Base-by-base conservation (phyloP, 2,888 invertebrate species). In the Iphiclides podalirius region DNA sequence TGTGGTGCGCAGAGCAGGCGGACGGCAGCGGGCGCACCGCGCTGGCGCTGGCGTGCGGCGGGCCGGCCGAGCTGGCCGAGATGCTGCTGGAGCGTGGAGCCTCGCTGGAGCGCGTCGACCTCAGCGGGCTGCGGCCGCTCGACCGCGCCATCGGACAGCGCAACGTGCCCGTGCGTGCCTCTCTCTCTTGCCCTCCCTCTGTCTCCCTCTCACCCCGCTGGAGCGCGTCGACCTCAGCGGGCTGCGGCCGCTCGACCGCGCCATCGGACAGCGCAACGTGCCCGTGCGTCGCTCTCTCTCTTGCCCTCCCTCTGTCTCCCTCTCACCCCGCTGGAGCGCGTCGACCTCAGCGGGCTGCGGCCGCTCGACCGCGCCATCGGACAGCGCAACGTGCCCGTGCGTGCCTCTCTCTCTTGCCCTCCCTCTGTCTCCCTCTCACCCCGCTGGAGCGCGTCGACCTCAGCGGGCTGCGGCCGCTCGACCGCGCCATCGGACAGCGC, bases 321-420 rank as follows among this genome's bases (percentile, higher is more conserved):
- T n/a, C n/a, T n/a, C 9, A 97, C 97, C 1, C 92, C 95, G 17
- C 91, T 98, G 47, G 98, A 98, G 70, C 95, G 97, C 70, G 95
- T 96, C 0, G 98, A 98, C 80, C 92, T 95, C 46, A 95, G 95
- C 65, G 98, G 98, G 6, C 94, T 98, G 91, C 89, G 98, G 53
- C 98, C 98, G 0, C 79, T 98, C 54, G 98, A 98, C 75, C 90
- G 98, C 51, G 97, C 98, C 1, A 97, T 98, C 49, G 96, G 96
- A 31, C 96, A 96, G 70, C 91, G 96, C 50, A 98, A 98, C 80
- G 93, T 96, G 53, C 92, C 92, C 31, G 89, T 89, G 64, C 76
- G 79, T 71, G 26, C 11, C 12, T 6, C n/a, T 7, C 14, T 12
- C 34, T 40, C 34, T 9, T 1, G 14, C 14, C 15, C 28, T 31